Evolutionary conservation across 92 coral and sea anemone genomes (phyloP).

Genomic region (Diadumene lineata): DNA sequence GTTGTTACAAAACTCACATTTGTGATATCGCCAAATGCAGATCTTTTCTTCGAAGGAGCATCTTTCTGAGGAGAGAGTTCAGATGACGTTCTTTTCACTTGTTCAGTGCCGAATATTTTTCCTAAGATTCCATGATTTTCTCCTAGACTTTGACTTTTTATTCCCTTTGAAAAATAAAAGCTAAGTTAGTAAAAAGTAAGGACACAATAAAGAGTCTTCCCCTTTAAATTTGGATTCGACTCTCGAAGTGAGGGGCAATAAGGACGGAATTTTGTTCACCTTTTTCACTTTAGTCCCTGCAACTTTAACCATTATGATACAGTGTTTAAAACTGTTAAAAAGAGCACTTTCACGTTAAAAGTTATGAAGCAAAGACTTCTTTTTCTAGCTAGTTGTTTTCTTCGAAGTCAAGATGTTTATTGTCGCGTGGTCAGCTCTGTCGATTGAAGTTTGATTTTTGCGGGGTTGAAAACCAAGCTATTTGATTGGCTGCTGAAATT

Average conservation of each 20-base stretch:
- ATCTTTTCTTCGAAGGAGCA: constrained; percentile 86
- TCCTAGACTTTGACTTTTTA: background rate
- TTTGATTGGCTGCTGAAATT: constrained; percentile 69
- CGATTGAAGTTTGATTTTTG: constrained; percentile 73
- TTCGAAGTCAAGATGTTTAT: too few relatives aligned
- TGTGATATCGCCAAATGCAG: constrained; percentile 95
- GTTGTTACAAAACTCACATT: too few relatives aligned
- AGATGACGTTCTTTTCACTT: constrained; percentile 80
- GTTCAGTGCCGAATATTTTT: constrained; percentile 47
- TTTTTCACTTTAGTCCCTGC: constrained; percentile 62
- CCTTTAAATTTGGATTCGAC: too few relatives aligned
- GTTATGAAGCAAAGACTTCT: too few relatives aligned
- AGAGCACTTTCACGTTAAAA: background rate
- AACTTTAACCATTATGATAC: constrained; percentile 67
- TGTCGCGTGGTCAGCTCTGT: constrained; percentile 1
- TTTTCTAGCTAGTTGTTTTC: too few relatives aligned
- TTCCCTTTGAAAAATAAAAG: background rate
- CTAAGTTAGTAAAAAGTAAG: background rate
- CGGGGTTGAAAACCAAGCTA: constrained; percentile 76
- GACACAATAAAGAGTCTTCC: background rate
- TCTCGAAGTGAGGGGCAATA: too few relatives aligned
- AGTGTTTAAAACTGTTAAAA: too few relatives aligned
- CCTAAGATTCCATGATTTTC: constrained; percentile 28
- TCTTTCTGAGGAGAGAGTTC: constrained; percentile 67
- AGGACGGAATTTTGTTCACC: too few relatives aligned